Conservation (phyloP, 1,140 invertebrate genomes). For the Andrena cerasifolii region DNA sequence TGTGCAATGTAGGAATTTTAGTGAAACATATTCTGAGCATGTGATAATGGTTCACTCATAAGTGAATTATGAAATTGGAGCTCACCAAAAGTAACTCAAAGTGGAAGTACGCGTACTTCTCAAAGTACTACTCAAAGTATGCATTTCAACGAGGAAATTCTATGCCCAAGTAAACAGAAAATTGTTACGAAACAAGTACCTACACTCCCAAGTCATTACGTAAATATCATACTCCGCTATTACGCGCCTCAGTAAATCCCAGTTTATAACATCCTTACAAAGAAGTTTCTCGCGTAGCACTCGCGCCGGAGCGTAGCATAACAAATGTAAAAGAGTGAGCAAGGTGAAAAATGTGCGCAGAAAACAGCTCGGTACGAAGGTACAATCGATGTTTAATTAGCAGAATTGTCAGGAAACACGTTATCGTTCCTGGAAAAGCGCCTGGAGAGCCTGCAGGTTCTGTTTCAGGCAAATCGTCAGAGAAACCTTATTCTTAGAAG, state of each 20-base stretch:
- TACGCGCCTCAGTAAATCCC: neutral
- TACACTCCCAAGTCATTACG: neutral
- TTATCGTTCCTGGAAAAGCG: constrained; percentile 6
- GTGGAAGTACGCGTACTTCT: too few relatives aligned
- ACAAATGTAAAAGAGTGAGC: too few relatives aligned
- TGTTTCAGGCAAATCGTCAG: neutral
- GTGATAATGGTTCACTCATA: too few relatives aligned
- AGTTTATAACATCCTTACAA: neutral
- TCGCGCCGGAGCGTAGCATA: too few relatives aligned
- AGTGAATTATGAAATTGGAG: too few relatives aligned
- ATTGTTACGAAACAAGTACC: neutral
- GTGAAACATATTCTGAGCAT: too few relatives aligned
- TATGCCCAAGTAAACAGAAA: neutral
- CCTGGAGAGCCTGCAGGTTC: neutral
- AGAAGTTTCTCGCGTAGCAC: neutral
- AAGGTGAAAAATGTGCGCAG: neutral
- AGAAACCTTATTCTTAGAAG: neutral
- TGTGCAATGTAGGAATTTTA: too few relatives aligned
- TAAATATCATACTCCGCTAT: neutral
- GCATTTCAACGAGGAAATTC: too few relatives aligned
- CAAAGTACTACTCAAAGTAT: too few relatives aligned
- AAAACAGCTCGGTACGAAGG: neutral
- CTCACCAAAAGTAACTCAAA: too few relatives aligned
- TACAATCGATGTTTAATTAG: constrained; percentile 10
- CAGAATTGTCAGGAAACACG: constrained; percentile 29